Evolutionary conservation across 2,888 invertebrate species (phyloP), one percentile per base, ranked within the genome.

Genomic region (Nymphalis urticae): DNA sequence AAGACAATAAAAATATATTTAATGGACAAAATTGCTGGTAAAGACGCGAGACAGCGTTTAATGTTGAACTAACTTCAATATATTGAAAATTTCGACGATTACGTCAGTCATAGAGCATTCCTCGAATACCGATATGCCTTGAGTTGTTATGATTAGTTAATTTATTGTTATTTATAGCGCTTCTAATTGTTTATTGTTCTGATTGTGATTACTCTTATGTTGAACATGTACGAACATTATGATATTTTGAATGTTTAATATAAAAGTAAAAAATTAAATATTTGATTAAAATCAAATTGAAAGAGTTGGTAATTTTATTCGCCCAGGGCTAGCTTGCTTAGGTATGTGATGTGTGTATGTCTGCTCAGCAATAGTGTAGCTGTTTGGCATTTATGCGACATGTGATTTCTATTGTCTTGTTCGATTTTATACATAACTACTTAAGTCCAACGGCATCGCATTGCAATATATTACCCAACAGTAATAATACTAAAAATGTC

Each of bases 81-180:
- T 75, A 62, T 73, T 66, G 60, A 64, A 68, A 67, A 71, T 73
- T 64, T 73, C 72, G 67, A 72, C 70, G 68, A 75, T 76, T 75
- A 75, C 74, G 75, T 75, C 74, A 75, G 69, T 74, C 72, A 75
- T 68, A 68, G 58, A 68, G 70, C 74, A 73, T 76, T 75, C 72
- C 74, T 72, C 69, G 72, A 72, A 76, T 71, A 54, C 65, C 62
- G 76, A 76, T 76, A 76, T 48, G 60, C 65, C 47, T 50, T 67
- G 54, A 65, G 54, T 73, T 63, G 64, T 71, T 67, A 62, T 68
- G 13, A 42, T 68, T 56, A 71, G 54, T 67, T 69, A 72, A 69
- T 72, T 66, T 72, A 72, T 69, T 64, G 66, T 67, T 69, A 69
- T 72, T 66, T 72, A 72, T 69, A 62, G 66, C 36, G 56, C 53